These are phyloP conservation scores for Malurus alboscapulatus DNA, from an alignment of 2,113 vertebrate genomes.

Conservation along the genomic window DNA sequence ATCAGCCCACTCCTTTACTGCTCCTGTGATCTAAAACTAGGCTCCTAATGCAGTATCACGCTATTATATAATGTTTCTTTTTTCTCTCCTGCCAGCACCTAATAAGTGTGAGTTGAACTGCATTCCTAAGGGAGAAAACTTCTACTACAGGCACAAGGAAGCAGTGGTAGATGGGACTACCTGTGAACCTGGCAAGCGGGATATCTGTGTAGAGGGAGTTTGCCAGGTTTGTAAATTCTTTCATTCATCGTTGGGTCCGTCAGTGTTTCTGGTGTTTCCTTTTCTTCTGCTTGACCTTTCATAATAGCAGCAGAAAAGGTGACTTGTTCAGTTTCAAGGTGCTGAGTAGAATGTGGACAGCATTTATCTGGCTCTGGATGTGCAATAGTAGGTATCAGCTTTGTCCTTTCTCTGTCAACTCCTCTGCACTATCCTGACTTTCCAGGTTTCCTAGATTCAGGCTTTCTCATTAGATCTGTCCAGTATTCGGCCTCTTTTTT, in stretches of 20 bases:
- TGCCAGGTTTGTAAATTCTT: conserved; percentile 80
- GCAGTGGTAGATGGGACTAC: conserved; percentile 87
- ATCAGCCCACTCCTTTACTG: neutral
- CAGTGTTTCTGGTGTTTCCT: neutral
- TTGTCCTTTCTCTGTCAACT: neutral
- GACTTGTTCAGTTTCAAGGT: neutral
- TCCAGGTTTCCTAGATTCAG: neutral
- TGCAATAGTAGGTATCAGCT: neutral
- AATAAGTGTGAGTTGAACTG: conserved; percentile 96
- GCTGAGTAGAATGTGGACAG: neutral
- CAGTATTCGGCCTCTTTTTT: neutral
- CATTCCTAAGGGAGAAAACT: conserved; percentile 93
- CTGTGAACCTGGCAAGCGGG: conserved; percentile 85
- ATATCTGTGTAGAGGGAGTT: conserved; percentile 88
- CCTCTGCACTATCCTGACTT: neutral
- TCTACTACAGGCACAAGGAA: conserved; percentile 87
- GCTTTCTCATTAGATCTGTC: neutral
- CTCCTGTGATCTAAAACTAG: neutral
- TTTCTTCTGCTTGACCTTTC: neutral
- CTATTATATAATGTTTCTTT: neutral
- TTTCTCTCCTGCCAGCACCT: conserved; percentile 73
- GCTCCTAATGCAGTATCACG: neutral
- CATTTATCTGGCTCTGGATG: neutral
- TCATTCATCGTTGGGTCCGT: neutral
- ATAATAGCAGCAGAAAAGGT: neutral